These are phyloP conservation scores for Tyrophagus putrescentiae DNA, from an alignment of 1,140 invertebrate species.

Conservation along the genomic window DNA sequence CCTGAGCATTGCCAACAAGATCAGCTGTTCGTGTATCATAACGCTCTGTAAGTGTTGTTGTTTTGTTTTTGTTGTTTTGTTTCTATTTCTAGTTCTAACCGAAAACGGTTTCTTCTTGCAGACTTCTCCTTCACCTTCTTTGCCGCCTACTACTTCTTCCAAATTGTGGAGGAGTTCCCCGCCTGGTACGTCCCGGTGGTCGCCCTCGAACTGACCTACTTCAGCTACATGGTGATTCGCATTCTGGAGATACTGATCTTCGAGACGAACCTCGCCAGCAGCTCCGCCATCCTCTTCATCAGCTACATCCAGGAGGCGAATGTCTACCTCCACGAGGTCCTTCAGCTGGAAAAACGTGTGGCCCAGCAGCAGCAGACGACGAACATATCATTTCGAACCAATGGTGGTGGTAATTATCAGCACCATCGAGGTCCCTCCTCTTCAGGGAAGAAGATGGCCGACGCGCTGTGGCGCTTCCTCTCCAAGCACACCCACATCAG, in stretches of 20 bases:
- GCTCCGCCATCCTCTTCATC: not conserved
- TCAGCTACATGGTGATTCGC: constrained; percentile 1
- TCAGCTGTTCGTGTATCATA: not conserved
- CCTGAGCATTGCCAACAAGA: not conserved
- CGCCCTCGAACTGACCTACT: not conserved
- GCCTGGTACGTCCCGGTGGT: not conserved
- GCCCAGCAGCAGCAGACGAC: too few relatives aligned
- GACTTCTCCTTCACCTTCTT: not conserved
- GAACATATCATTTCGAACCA: too few relatives aligned
- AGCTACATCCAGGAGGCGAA: not conserved
- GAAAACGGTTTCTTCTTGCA: not conserved
- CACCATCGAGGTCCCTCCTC: too few relatives aligned
- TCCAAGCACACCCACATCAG: not conserved
- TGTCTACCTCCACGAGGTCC: not conserved
- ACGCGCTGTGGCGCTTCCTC: not conserved
- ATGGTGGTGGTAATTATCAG: too few relatives aligned
- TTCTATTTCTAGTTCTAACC: not conserved
- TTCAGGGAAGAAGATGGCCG: not conserved
- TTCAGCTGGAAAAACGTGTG: not conserved
- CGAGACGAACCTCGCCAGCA: not conserved
- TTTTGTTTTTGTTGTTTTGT: too few relatives aligned
- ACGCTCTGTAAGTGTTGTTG: not conserved
- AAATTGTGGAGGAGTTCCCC: not conserved
- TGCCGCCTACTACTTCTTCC: not conserved
- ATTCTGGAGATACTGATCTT: not conserved